phyloP scores from a whole-genome alignment of 2,113 vertebrate species.

The Sprattus sprattus region DNA sequence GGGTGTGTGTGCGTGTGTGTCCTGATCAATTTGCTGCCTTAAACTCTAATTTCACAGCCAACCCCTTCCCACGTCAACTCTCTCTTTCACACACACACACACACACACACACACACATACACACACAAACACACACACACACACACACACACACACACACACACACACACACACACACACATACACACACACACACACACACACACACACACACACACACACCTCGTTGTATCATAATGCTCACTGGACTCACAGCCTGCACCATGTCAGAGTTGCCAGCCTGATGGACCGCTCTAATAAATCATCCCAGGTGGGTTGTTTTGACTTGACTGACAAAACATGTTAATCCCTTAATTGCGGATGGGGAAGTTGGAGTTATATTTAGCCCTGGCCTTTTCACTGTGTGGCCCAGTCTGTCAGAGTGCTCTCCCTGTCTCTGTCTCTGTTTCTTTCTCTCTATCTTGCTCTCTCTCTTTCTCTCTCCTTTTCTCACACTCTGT shows the following conservation, averaged over 20 bases:
- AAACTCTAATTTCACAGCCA: conserved; percentile 28
- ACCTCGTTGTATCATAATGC: too few species aligned
- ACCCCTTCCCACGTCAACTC: too few species aligned
- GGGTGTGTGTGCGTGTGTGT: conserved; percentile 24
- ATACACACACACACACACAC: conserved; percentile 1
- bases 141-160: background rate
- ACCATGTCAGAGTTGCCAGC: conserved; percentile 14
- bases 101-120: background rate
- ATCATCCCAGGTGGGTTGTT: conserved; percentile 63
- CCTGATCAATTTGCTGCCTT: conserved; percentile 32
- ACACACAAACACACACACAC: background rate
- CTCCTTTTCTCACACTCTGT: background rate
- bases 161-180: conserved; percentile 12
- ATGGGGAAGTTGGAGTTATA: conserved; percentile 67
- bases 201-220: background rate
- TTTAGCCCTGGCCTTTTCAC: conserved; percentile 67
- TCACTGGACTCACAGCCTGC: too few species aligned
- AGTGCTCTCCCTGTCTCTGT: conserved; percentile 28
- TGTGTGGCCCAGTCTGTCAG: conserved; percentile 44
- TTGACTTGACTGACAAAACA: conserved; percentile 66
- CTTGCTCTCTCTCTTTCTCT: too few species aligned
- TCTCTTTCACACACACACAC: background rate
- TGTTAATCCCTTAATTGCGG: conserved; percentile 74
- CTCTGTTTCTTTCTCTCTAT: background rate
- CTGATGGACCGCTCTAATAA: conserved; percentile 59